These are phyloP conservation scores for Gallinago stenura DNA, from an alignment of 2,797 vertebrate species.

Conservation along the genomic window DNA sequence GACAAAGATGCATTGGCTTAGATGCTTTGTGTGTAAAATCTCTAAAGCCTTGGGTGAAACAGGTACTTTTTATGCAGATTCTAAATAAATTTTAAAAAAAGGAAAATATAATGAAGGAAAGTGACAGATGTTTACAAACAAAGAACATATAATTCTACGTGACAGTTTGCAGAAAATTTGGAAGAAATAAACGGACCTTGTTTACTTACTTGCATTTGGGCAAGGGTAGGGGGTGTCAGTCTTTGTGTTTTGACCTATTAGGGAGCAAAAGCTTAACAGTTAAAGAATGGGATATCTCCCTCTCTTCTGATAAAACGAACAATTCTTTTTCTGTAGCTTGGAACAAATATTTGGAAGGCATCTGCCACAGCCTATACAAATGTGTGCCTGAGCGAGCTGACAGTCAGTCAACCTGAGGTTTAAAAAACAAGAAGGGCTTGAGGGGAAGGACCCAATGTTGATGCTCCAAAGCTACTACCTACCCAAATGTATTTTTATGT, in stretches of 20 bases:
- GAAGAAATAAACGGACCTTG: background rate
- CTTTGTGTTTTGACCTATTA: background rate
- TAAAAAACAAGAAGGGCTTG: background rate
- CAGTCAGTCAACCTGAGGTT: background rate
- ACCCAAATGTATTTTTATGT: background rate
- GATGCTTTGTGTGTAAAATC: background rate
- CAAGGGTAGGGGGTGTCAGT: rapidly evolving
- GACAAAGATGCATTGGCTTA: background rate
- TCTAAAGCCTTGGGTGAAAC: background rate
- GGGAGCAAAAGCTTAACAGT: background rate
- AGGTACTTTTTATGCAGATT: background rate
- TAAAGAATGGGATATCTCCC: background rate
- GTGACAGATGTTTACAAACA: background rate
- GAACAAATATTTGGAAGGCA: background rate
- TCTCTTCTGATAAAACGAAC: background rate
- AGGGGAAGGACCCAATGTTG: background rate
- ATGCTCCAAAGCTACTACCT: background rate
- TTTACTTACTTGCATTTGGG: background rate
- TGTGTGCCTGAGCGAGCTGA: background rate
- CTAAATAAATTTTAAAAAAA: background rate
- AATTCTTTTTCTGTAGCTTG: background rate
- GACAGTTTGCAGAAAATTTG: background rate
- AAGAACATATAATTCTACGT: background rate
- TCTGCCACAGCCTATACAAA: background rate
- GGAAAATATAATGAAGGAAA: background rate